Evolutionary conservation across 2,888 invertebrate species (phyloP).

Genomic region (Cheilosia impressa): DNA sequence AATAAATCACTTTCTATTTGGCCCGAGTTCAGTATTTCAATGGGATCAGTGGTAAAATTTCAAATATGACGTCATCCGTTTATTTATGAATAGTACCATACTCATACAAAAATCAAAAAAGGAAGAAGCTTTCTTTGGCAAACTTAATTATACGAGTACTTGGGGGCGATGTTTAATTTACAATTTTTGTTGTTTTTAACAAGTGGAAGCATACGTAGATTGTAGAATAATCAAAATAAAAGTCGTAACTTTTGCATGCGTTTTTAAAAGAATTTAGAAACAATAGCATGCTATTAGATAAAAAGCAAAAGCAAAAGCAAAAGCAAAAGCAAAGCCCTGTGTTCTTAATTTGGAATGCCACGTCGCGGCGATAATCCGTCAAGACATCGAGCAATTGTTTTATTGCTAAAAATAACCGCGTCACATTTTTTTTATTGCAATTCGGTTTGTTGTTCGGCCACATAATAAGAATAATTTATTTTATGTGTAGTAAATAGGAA

Average conservation of each 20-base stretch:
- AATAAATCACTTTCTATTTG: conserved; percentile 61
- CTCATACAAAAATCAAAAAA: conserved; percentile 52
- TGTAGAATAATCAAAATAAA: conserved; percentile 20
- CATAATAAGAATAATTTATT: conserved; percentile 5
- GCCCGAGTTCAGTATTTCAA: conserved; percentile 63
- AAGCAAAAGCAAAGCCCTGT: conserved; percentile 46
- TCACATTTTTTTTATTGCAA: conserved; percentile 62
- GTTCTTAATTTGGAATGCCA: conserved; percentile 64
- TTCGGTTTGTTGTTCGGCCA: conserved; percentile 38
- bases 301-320: conserved; percentile 34
- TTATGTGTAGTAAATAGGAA: conserved; percentile 37
- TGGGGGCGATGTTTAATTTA: conserved; percentile 54
- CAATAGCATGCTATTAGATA: conserved; percentile 41
- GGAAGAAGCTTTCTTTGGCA: conserved; percentile 39
- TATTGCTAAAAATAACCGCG: conserved; percentile 65
- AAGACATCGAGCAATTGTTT: conserved; percentile 74
- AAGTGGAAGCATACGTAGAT: conserved; percentile 39
- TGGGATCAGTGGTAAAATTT: conserved; percentile 50
- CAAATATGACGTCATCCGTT: conserved; percentile 62
- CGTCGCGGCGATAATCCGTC: conserved; percentile 65
- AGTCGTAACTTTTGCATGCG: conserved; percentile 29
- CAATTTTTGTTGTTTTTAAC: conserved; percentile 23
- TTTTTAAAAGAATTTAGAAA: conserved; percentile 36
- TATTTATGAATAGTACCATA: conserved; percentile 62
- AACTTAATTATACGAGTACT: conserved; percentile 38